Base-by-base conservation (phyloP, 2,888 invertebrate species). In the Ariolimax columbianus region DNA sequence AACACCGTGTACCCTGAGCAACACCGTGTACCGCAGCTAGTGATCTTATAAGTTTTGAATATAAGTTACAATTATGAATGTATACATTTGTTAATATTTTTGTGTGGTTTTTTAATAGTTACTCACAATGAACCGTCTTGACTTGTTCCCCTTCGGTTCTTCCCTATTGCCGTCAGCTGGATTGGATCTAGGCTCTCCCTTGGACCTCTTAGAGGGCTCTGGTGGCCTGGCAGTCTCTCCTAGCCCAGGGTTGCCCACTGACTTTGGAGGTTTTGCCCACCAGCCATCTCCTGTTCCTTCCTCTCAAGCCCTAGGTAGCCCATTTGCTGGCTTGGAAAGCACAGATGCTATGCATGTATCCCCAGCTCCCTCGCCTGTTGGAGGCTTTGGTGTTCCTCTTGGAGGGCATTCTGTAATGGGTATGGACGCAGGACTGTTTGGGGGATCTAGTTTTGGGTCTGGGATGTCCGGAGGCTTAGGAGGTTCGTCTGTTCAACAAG, bases 241-340 rank as follows among this genome's bases (percentile, higher is more conserved):
- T 66, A 59, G 75, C 59, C 75, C 59, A 47, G 83, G 77, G 66
- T n/a, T 84, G 84, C 19, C 80, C 78, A 68, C 78, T 55, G 83
- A 83, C 55, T 83, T 83, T 83, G 77, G 70, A 66, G 47, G 63
- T 33, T n/a, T 72, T 7, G 47, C 75, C n/a, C 47, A 9, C 36
- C 75, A 77, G 40, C 73, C 80, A 11, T 68, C 77, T 26, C 85
- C 85, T 17, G 55, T 38, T 77, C 80, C 68, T 33, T 19, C 81
- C 68, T 59, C 85, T 11, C 66, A 73, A 3, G 14, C 80, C 59
- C 40, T 84, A 4, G 80, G 80, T 17, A 70, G 79, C 14, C 66
- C 80, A 33, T 84, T 80, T 75, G 51, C 84, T n/a, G 84, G 79
- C 19, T 38, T 84, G 43, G 84, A 84, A 66, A 40, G 84, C 73